phyloP scores from a whole-genome alignment of 2,113 vertebrate species.

The Pelecanus crispus region DNA sequence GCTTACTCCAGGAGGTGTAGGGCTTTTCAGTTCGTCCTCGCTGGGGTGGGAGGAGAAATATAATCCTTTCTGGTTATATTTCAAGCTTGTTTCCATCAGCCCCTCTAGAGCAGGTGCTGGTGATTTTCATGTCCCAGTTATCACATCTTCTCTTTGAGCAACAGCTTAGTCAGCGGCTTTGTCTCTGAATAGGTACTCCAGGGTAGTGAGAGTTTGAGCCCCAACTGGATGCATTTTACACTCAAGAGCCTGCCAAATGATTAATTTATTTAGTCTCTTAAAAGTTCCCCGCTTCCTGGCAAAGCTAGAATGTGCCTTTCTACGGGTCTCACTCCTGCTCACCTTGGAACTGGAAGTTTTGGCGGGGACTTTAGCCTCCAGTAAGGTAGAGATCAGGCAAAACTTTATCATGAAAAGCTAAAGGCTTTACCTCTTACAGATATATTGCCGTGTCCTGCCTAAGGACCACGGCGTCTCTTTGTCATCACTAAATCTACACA shows the following conservation, averaged over 20 bases:
- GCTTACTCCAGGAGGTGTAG: background rate
- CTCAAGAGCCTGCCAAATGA: background rate
- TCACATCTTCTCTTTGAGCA: background rate
- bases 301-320: background rate
- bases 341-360: background rate
- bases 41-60: too few species aligned
- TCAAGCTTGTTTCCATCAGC: background rate
- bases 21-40: background rate
- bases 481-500: background rate
- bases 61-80: background rate
- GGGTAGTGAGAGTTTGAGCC: background rate
- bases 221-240: background rate
- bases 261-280: background rate
- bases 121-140: background rate
- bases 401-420: background rate
- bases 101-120: background rate
- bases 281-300: background rate
- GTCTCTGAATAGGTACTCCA: constrained; percentile 9
- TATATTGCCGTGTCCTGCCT: fast-evolving
- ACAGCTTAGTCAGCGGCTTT: background rate
- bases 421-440: background rate
- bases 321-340: background rate
- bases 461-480: background rate
- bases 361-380: background rate
- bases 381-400: background rate